Base-by-base conservation (phyloP, 2,888 invertebrate genomes). In the Heliconius sara region DNA sequence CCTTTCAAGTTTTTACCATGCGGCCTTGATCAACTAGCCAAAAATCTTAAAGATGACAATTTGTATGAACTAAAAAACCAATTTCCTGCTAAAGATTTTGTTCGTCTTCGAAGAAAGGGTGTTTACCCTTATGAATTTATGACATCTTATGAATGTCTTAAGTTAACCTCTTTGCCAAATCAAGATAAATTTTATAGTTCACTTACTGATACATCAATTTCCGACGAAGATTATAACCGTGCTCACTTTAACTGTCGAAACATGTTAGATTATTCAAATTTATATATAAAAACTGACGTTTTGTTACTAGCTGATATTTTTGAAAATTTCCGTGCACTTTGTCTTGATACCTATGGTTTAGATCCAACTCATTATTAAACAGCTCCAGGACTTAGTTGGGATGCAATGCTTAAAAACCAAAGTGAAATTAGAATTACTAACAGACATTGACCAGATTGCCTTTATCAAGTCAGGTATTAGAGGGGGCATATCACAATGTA, bases 1-100 rank as follows among this genome's bases (percentile, higher is more conserved):
- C n/a, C 22, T 19, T 81, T 80, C 47, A 82, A 74, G 57, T 81
- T 81, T 79, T 43, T 83, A 68, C 63, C 81, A 2, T 47, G 77
- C 52, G 71, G 73, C 30, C 74, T 81, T 43, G 82, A 82, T 63
- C 68, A 60, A 27, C 74, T 82, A n/a, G 77, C 52, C 71, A 27
- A 66, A 27, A 82, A 82, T 43, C 65, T 84, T 27, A 39, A 81
- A 73, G 25, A 57, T 22, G 34, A 82, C 72, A 65, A 83, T 47
- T 84, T 84, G 65, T 39, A 43, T 68, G 78, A 78, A 68, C 30
- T 82, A 19, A 66, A 43, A 43, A 77, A 73, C 66, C 25, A 70
- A 10, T 82, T 72, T 47, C 80, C 82, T 13, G 47, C 30, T 47
- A 73, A 78, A 22, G 68, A 80, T 43, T 57, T 16, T 57, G 57